Percentiles rank a stretch among this genome's conserved stretches.
Conservation (phyloP, 2,797 vertebrate genomes). For the Ctenochaetus hawaiiensis region DNA sequence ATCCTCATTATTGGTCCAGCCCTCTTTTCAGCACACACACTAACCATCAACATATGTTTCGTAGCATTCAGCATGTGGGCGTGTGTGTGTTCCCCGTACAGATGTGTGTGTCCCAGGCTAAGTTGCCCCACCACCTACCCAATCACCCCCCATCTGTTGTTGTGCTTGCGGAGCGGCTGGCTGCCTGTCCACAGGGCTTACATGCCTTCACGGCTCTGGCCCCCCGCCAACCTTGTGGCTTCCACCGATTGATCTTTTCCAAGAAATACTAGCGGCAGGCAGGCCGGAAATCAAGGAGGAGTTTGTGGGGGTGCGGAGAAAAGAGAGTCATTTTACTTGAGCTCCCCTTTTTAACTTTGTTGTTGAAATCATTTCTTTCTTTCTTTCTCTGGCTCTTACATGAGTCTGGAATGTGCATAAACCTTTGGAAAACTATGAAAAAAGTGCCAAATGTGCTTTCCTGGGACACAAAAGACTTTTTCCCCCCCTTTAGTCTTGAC, state of each 20-base stretch:
- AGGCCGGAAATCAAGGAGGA: slow-evolving; percentile 44
- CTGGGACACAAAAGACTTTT: not conserved
- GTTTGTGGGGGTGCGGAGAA: slow-evolving; percentile 2
- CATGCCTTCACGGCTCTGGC: slow-evolving; percentile 50
- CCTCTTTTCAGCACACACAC: not conserved
- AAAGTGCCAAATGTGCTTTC: not conserved
- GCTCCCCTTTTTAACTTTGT: slow-evolving; percentile 10
- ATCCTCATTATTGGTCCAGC: not conserved
- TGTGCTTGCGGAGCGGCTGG: slow-evolving; percentile 39
- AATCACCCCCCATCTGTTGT: slow-evolving; percentile 52
- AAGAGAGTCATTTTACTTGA: slow-evolving; percentile 23
- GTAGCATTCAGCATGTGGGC: slow-evolving; percentile 16
- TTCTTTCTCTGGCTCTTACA: not conserved
- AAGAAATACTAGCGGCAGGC: slow-evolving; percentile 57
- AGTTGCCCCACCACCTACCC: not conserved
- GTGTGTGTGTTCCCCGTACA: slow-evolving; percentile 8
- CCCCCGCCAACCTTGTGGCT: slow-evolving; percentile 48
- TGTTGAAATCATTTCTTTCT: slow-evolving; percentile 1
- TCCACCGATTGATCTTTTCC: slow-evolving; percentile 69
- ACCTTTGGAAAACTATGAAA: not conserved
- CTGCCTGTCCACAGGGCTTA: slow-evolving; percentile 27
- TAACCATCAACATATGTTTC: slow-evolving; percentile 40
- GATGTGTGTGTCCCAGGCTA: slow-evolving; percentile 36
- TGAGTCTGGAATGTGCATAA: slow-evolving; percentile 3
- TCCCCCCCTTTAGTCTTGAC: not conserved